Evolutionary conservation across 64 coral and sea anemone species (phyloP), one percentile per base, ranked within the genome.

Genomic region (Exaiptasia diaphana): DNA sequence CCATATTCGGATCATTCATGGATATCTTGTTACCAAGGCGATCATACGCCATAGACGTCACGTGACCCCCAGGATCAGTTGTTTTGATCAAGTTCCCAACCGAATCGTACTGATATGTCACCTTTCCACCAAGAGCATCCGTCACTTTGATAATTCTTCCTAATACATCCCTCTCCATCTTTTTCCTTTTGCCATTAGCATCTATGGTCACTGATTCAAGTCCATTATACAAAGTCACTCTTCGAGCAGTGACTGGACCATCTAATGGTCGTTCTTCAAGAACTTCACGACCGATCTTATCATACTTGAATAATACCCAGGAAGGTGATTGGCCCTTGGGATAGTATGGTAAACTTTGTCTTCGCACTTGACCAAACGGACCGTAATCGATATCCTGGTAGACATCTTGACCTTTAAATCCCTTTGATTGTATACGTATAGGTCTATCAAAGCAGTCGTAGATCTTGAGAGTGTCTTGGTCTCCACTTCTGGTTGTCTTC

Each of bases 1-100:
- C 74, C 74, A 78, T 78, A 14, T 78, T 50, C 2, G 74, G 74
- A 36, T 78, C 74, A 38, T 59, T 8, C 1, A 78, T 78, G 5
- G 29, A 50, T 17, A 54, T 38, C 50, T 77, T 77, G 7, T 57
- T 52, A 9, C 74, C 74, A 8, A 57, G 15, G 25, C 34, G 44
- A 45, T 77, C 74, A 35, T 77, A 77, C 32, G 45, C 39, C 44
- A 77, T 56, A 5, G 27, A 35, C 15, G 42, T 57, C 1, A 36
- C 17, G 55, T 77, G 18, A 4, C 50, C 50, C 15, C 20, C 32
- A 22, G 44, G 45, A 17, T 77, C 74, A 14, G 49, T 77, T 9
- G 74, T 77, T n/a, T 45, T 50, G n/a, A 36, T 52, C 12, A 77
- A 36, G 36, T 77, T 77, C 20, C 74, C 74, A 41, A 73, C 38